Conservation (phyloP, 1,140 invertebrate genomes). For the Drosophila insularis region DNA sequence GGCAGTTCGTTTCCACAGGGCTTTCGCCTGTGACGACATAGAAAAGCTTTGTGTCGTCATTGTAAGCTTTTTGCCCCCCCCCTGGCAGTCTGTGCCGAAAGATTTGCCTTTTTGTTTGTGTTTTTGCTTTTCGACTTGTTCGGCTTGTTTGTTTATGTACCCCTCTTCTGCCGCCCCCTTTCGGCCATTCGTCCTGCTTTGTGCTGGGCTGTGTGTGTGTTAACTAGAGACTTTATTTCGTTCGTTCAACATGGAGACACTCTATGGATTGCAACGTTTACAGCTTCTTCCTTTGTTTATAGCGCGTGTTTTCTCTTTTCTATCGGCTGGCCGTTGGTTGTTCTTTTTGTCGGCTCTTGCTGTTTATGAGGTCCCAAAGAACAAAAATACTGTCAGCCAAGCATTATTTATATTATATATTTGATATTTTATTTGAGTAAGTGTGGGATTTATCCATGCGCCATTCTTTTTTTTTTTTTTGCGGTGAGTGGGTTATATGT, state of each 20-base stretch:
- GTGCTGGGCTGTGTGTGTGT: slow-evolving; percentile 5
- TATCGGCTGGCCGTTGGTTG: slow-evolving; percentile 1
- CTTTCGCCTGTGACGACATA: slow-evolving; percentile 62
- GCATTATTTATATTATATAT: slow-evolving; percentile 49
- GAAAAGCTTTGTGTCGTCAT: slow-evolving; percentile 61
- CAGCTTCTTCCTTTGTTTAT: slow-evolving; percentile 23
- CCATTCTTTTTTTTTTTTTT: slow-evolving; percentile 32
- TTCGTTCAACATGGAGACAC: slow-evolving; percentile 18
- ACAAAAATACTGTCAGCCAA: slow-evolving; percentile 54
- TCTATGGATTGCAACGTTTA: slow-evolving; percentile 45
- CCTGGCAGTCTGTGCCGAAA: not conserved
- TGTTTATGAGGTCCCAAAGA: slow-evolving; percentile 38
- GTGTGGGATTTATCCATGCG: slow-evolving; percentile 35
- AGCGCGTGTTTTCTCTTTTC: slow-evolving; percentile 26
- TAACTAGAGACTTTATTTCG: slow-evolving; percentile 39
- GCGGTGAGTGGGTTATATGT: slow-evolving; percentile 6
- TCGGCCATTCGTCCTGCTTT: not conserved
- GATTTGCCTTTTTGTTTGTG: not conserved
- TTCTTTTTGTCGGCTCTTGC: not conserved
- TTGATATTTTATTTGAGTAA: slow-evolving; percentile 55
- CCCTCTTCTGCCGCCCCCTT: not conserved
- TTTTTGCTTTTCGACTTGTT: slow-evolving; percentile 14
- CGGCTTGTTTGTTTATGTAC: slow-evolving; percentile 43
- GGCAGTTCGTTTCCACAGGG: slow-evolving; percentile 14
- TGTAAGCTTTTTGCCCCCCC: slow-evolving; percentile 40